A percentile compares a stretch with the other conserved stretches of the same genome.
Conservation (phyloP, 2,797 vertebrate species). For the Ceryle rudis region DNA sequence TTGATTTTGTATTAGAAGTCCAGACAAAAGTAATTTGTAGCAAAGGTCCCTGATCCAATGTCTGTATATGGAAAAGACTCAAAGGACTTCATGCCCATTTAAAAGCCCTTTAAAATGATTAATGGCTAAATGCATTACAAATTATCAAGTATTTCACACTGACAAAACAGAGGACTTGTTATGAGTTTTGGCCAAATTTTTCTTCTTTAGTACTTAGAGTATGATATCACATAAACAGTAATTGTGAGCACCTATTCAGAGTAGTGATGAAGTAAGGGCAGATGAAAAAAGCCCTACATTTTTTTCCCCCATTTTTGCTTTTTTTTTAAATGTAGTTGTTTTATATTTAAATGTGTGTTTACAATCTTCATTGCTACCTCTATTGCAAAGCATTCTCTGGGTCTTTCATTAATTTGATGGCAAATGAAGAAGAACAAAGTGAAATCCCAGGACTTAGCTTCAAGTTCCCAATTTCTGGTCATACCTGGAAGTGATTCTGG, state of each 20-base stretch:
- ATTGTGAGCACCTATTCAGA: neutral
- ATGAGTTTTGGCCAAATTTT: constrained; percentile 35
- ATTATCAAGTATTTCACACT: constrained; percentile 71
- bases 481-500: constrained; percentile 28
- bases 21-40: constrained; percentile 81
- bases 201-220: neutral
- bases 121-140: constrained; percentile 72
- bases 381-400: neutral
- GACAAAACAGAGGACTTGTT: constrained; percentile 49
- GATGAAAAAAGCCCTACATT: neutral
- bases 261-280: neutral
- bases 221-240: constrained; percentile 4
- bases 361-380: neutral
- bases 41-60: constrained; percentile 70
- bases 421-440: constrained; percentile 9
- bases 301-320: neutral
- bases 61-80: constrained; percentile 66
- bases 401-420: neutral
- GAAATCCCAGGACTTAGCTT: neutral
- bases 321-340: neutral
- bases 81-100: constrained; percentile 73
- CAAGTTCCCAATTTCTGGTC: neutral
- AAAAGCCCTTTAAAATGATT: constrained; percentile 77
- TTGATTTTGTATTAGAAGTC: constrained; percentile 80
- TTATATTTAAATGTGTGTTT: neutral